Conservation (phyloP, 2,888 invertebrate species). For the Chymomyza procnemis region DNA sequence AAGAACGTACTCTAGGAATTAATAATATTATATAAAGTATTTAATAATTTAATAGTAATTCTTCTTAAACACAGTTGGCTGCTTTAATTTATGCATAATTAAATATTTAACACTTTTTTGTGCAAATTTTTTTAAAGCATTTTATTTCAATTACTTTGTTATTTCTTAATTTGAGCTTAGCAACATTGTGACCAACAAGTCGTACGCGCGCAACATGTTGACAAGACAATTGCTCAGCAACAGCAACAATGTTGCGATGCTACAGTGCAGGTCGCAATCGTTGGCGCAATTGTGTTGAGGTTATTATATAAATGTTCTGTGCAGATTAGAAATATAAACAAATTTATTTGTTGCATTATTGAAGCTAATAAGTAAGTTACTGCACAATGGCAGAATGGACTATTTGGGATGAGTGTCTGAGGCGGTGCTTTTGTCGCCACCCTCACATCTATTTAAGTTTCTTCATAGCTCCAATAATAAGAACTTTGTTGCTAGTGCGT, state of each 20-base stretch:
- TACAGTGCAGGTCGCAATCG: background rate
- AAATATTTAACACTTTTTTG: background rate
- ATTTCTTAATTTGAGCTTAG: constrained; percentile 36
- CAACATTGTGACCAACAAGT: constrained; percentile 56
- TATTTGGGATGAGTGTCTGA: too few species aligned
- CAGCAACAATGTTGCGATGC: constrained; percentile 13
- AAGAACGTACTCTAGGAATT: background rate
- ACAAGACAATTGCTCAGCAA: constrained; percentile 27
- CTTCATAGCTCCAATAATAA: too few species aligned
- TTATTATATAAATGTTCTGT: too few species aligned
- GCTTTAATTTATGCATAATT: constrained; percentile 16
- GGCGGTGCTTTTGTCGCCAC: too few species aligned
- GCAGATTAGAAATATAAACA: too few species aligned
- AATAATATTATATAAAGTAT: background rate
- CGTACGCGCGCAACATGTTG: constrained; percentile 46
- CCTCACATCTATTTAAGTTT: too few species aligned
- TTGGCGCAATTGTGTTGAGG: background rate
- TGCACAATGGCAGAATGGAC: too few species aligned
- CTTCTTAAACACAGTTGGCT: constrained; percentile 11
- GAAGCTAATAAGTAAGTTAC: too few species aligned
- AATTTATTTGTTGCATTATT: background rate
- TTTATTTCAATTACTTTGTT: constrained; percentile 36
- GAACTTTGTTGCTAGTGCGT: too few species aligned
- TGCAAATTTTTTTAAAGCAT: background rate
- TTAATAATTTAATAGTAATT: constrained; percentile 24